Base-by-base conservation (phyloP, 37 sponge, comb jelly and placozoan species). In the Cladorhizidae sp. region DNA sequence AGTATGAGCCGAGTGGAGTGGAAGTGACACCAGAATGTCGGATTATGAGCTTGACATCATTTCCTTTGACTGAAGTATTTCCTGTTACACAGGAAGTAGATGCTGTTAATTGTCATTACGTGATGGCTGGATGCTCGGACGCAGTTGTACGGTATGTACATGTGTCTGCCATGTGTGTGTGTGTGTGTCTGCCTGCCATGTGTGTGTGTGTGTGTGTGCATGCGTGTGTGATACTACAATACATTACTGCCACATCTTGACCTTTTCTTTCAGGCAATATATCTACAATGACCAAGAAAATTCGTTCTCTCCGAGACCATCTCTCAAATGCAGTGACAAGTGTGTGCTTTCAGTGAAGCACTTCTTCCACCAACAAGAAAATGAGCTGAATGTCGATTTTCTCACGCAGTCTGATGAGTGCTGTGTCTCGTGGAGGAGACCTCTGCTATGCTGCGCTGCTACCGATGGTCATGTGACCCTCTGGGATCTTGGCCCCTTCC, bases 121-220 rank as follows among this genome's bases (percentile, higher is more conserved):
- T 92, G 11, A 76, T 73, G 37, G 92, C 82, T 38, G 92, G 79
- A 7, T 92, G 92, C 64, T 92, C 92, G 32, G 92, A 92, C 84
- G 76, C 77, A 3, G 51, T 84, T 20, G 67, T 92, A 25, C 87
- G 92, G 92, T 92, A 65, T 32, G 32, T n/a, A n/a, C n/a, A n/a
- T n/a, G n/a, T n/a, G n/a, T n/a, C n/a, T n/a, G n/a, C n/a, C n/a
- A n/a, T n/a, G n/a, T n/a, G n/a, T n/a, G n/a, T n/a, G n/a, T n/a
- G n/a, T n/a, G n/a, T n/a, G n/a, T n/a, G n/a, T n/a, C n/a, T n/a
- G n/a, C n/a, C n/a, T n/a, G n/a, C n/a, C n/a, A n/a, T n/a, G n/a
- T n/a, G n/a, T n/a, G n/a, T n/a, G n/a, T n/a, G n/a, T n/a, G n/a
- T n/a, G n/a, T n/a, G n/a, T n/a, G n/a, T n/a, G n/a, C n/a, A n/a